Evolutionary conservation across 2,113 vertebrate genomes (phyloP), one percentile per base, ranked within the genome.

Genomic region (Silurus asotus): DNA sequence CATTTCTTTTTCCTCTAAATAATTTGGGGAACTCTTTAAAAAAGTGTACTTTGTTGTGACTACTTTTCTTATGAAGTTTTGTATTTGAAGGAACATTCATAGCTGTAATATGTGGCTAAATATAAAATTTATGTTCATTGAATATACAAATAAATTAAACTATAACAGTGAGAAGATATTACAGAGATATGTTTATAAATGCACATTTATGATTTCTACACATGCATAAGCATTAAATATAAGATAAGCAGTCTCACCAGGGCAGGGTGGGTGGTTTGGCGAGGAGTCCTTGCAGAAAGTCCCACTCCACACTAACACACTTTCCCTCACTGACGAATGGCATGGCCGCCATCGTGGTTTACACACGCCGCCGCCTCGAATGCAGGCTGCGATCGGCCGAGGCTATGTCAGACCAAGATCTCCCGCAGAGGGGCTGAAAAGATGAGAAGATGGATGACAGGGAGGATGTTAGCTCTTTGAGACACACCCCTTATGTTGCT

Each of bases 221-320:
- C 19, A 53, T 62, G 79, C 45, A 61, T 49, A 20, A 62, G 49
- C 6, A 51, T 9, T 82, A 11, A 53, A 82, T 67, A 17, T 0
- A 82, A 37, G 6, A 25, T 13, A 51, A 55, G 9, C 62, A 19
- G 83, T 65, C 95, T 97, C 92, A 97, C 96, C 96, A 97, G 89
- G 96, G 95, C 85, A 96, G 91, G 0, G 96, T 96, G 65, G 95
- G 95, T 82, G 96, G 95, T 92, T 96, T 96, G 94, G 96, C 95
- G 91, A 95, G 89, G 14, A 97, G 94, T 80, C 96, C 96, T 59
- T 97, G 96, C 87, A 97, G 93, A 91, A 97, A 97, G 93, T 97
- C 96, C 96, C 96, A 97, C 87, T 96, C 96, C 89, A 96, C 95
- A 76, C 96, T 93, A 91, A 96, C 94, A 59, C 95, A 95, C 89